A percentile compares a stretch with the other conserved stretches of the same genome.
These are phyloP conservation scores for Microchirus variegatus DNA, from an alignment of 2,797 vertebrate genomes.

Conservation along the genomic window DNA sequence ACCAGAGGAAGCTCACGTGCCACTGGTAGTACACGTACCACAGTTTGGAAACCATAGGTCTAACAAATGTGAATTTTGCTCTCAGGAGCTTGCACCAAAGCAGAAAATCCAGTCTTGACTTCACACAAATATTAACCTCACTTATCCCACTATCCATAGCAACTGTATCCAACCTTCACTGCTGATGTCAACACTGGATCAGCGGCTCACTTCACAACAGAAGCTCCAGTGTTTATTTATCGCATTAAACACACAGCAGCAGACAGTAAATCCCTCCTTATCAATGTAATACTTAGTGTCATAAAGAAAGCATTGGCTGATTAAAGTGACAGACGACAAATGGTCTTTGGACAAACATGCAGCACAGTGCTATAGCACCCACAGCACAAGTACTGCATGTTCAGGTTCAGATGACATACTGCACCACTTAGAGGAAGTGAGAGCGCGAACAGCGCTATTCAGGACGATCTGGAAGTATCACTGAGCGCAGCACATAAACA, in stretches of 20 bases:
- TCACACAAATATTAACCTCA: no score
- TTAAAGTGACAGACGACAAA: not conserved
- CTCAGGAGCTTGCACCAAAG: no score
- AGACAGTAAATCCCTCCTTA: not conserved
- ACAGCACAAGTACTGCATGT: not conserved
- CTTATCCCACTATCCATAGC: slow-evolving; percentile 1
- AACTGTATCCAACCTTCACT: not conserved
- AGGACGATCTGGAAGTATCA: not conserved
- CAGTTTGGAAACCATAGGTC: no score
- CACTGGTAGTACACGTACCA: no score
- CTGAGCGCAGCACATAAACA: slow-evolving; percentile 6
- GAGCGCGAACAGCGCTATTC: no score
- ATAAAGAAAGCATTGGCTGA: not conserved
- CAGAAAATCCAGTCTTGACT: no score
- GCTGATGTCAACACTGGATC: slow-evolving; percentile 5
- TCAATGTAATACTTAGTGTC: not conserved
- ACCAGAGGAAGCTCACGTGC: no score
- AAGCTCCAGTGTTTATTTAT: slow-evolving; percentile 2
- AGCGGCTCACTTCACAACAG: not conserved
- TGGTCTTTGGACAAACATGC: not conserved
- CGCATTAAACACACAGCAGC: not conserved
- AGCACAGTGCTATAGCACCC: no score
- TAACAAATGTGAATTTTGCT: no score
- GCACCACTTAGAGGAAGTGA: not conserved
- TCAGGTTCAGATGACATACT: not conserved